Evolutionary conservation across 2,797 vertebrate species (phyloP).

Genomic region (Sebastes oblongus): DNA sequence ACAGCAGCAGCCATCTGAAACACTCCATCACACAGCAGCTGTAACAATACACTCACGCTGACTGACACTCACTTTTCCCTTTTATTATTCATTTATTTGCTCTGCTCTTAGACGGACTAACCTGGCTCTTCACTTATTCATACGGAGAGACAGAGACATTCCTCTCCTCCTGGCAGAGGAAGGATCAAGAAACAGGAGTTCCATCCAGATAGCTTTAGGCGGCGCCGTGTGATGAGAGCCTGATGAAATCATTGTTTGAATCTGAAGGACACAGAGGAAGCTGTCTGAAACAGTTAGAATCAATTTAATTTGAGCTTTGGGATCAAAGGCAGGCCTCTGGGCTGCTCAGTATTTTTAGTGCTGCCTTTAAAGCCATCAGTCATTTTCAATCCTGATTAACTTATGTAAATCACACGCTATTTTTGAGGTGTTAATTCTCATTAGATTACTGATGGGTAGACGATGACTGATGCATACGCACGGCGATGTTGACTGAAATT

Average conservation of each 20-base stretch:
- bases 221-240: constrained; percentile 64
- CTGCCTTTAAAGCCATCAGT: constrained; percentile 75
- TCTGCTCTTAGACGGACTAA: constrained; percentile 49
- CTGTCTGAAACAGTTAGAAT: constrained; percentile 73
- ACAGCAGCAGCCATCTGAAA: neutral
- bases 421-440: constrained; percentile 73
- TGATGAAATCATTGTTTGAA: constrained; percentile 77
- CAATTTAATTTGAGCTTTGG: constrained; percentile 73
- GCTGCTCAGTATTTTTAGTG: constrained; percentile 73
- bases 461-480: constrained; percentile 52
- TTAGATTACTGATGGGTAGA: constrained; percentile 56
- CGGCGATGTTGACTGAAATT: constrained; percentile 33
- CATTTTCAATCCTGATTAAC: constrained; percentile 75
- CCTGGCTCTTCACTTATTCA: constrained; percentile 68
- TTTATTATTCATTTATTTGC: constrained; percentile 69
- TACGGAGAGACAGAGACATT: constrained; percentile 46
- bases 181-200: constrained; percentile 63
- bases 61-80: constrained; percentile 26
- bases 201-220: constrained; percentile 69
- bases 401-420: constrained; percentile 69
- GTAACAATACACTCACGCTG: neutral
- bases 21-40: neutral
- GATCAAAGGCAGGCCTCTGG: constrained; percentile 76
- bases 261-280: constrained; percentile 73
- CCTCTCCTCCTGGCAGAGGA: constrained; percentile 42